Percentiles rank a stretch among this genome's conserved stretches.
Evolutionary conservation across 2,797 vertebrate genomes (phyloP).

Genomic region (Benthosema pterotum): DNA sequence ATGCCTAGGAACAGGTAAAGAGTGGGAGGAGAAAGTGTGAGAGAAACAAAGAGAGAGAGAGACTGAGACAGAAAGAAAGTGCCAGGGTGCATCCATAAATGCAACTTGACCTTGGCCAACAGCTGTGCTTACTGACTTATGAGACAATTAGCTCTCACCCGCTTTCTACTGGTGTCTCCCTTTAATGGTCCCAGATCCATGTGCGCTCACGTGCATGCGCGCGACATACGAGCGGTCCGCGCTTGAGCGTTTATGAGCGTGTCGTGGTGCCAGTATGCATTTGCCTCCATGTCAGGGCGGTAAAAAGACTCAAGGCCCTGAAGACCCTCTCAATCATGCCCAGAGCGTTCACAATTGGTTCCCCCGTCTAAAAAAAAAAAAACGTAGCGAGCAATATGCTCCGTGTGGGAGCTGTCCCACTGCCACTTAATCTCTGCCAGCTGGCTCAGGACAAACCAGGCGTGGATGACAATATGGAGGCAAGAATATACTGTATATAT

Average conservation of each 20-base stretch:
- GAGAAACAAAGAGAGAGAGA: slow-evolving; percentile 12
- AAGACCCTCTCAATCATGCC: slow-evolving; percentile 61
- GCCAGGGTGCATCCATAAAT: slow-evolving; percentile 63
- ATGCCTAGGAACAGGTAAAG: neutral
- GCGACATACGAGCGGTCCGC: too few species aligned
- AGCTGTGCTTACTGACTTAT: slow-evolving; percentile 82
- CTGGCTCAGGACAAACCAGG: slow-evolving; percentile 3
- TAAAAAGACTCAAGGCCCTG: slow-evolving; percentile 43
- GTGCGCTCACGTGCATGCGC: neutral
- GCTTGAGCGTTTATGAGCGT: slow-evolving; percentile 14
- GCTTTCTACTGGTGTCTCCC: slow-evolving; percentile 60
- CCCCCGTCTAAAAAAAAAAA: slow-evolving; percentile 41
- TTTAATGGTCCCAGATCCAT: too few species aligned
- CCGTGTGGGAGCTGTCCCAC: neutral
- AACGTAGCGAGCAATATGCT: slow-evolving; percentile 20
- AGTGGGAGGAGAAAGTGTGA: slow-evolving; percentile 15
- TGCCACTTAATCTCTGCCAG: slow-evolving; percentile 2
- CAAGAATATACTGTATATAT: too few species aligned
- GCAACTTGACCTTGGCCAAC: slow-evolving; percentile 81
- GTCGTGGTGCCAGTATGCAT: slow-evolving; percentile 14
- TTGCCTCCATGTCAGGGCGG: slow-evolving; percentile 42
- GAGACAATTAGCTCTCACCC: slow-evolving; percentile 77
- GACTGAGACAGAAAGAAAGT: slow-evolving; percentile 30
- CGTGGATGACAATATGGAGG: too few species aligned
- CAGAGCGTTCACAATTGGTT: slow-evolving; percentile 47